Percentiles rank a stretch among this genome's conserved stretches.
These are phyloP conservation scores for Agrochola macilenta DNA, from an alignment of 2,888 invertebrate genomes.

Conservation along the genomic window DNA sequence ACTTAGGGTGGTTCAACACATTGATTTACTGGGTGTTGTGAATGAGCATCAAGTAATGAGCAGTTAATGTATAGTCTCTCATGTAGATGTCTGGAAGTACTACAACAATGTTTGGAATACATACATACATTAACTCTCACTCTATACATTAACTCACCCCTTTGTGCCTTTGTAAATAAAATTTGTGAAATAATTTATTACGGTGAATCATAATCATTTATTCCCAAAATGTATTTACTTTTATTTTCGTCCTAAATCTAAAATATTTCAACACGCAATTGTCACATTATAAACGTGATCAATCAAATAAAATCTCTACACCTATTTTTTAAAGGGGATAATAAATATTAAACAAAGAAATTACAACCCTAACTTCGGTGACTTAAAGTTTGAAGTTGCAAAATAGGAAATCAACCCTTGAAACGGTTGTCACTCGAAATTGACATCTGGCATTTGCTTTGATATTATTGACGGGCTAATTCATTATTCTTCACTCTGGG, in stretches of 20 bases:
- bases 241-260: conserved; percentile 13
- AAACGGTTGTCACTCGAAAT: conserved; percentile 80
- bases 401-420: conserved; percentile 70
- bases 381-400: conserved; percentile 54
- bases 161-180: conserved; percentile 6
- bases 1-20: background rate
- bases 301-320: conserved; percentile 77
- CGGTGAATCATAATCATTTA: conserved; percentile 11
- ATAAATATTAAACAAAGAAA: conserved; percentile 47
- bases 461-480: conserved; percentile 85
- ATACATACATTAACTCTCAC: background rate
- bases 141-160: background rate
- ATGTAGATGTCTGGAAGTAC: background rate
- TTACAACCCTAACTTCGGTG: conserved; percentile 52
- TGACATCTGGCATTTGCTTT: conserved; percentile 86
- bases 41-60: background rate
- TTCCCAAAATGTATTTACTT: conserved; percentile 29
- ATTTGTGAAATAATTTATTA: conserved; percentile 10
- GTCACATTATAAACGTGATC: conserved; percentile 81
- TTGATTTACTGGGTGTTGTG: background rate
- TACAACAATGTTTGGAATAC: no score
- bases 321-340: conserved; percentile 60
- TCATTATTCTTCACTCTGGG: conserved; percentile 78
- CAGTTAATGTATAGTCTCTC: background rate
- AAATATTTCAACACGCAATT: conserved; percentile 75